Evolutionary conservation across 2,797 vertebrate species (phyloP), one percentile per base, ranked within the genome.

Genomic region (Siniperca obscura): DNA sequence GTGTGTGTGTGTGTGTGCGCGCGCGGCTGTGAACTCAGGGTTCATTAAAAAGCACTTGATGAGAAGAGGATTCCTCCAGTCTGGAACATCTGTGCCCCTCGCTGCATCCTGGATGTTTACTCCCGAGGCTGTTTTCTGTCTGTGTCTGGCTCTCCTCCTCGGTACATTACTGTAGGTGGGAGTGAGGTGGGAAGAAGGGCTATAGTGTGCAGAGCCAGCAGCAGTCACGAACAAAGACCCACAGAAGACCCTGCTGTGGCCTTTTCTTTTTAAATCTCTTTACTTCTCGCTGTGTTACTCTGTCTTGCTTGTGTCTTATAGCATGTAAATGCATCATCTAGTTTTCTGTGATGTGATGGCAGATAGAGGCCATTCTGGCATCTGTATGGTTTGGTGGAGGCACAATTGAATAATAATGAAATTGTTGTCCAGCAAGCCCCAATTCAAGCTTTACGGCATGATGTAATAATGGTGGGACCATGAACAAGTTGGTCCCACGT

Each of bases 11-110:
- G 59, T 16, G 60, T 30, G 68, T 57, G 9, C 8, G 38, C 36
- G 1, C 38, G 8, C 14, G 65, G 46, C 57, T 78, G 76, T 70
- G 65, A 57, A 27, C 22, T 61, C 82, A 57, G 55, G 30, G 60
- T 83, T 90, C 74, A 82, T 89, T 87, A 91, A 74, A 89, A 82
- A 82, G 76, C 79, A 50, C 81, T 85, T 3, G 40, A 88, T 74
- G 50, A 86, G 85, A 68, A 11, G 81, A 76, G 70, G 79, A 72
- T 88, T 70, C 62, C 70, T 87, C 48, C 70, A 79, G 79, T 84
- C 79, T 66, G 71, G 78, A 91, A 93, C 92, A 91, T 90, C 91
- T 91, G 92, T 85, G 81, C 30, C 82, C 84, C 83, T 87, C 66
- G 19, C 81, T 74, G 78, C 73, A 44, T 85, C 74, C 84, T 81